These are phyloP conservation scores for Elysia crispata DNA, from an alignment of 2,888 invertebrate species.

Conservation along the genomic window DNA sequence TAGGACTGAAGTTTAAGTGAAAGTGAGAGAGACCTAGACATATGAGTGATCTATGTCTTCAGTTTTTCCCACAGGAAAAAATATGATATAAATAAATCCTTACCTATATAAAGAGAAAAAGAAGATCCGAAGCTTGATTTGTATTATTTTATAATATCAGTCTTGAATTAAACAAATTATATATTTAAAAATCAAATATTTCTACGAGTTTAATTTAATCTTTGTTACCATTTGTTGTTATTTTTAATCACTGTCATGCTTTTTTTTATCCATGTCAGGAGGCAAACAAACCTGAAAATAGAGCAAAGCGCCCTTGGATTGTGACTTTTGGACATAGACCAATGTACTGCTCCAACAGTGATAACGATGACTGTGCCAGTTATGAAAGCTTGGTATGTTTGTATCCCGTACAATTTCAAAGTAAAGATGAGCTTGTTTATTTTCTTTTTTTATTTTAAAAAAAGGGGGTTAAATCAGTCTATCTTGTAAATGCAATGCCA, in stretches of 20 bases:
- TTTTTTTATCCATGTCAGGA: slow-evolving; percentile 61
- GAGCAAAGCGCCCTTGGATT: slow-evolving; percentile 76
- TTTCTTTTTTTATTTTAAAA: too few relatives aligned
- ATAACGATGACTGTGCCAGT: slow-evolving; percentile 78
- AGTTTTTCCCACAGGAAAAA: too few relatives aligned
- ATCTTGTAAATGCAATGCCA: too few relatives aligned
- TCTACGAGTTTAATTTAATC: not conserved
- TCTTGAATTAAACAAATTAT: too few relatives aligned
- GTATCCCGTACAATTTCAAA: not conserved
- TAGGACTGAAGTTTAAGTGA: too few relatives aligned
- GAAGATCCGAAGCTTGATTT: too few relatives aligned
- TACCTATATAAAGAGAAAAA: too few relatives aligned
- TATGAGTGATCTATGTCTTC: too few relatives aligned
- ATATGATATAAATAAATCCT: too few relatives aligned
- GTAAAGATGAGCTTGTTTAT: not conserved
- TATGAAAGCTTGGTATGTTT: slow-evolving; percentile 50
- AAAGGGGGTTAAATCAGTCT: too few relatives aligned
- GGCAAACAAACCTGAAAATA: slow-evolving; percentile 74
- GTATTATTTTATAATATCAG: too few relatives aligned
- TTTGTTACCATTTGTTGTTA: not conserved
- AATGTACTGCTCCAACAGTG: slow-evolving; percentile 82
- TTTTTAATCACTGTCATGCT: not conserved
- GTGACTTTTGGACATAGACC: slow-evolving; percentile 77
- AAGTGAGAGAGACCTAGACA: too few relatives aligned
- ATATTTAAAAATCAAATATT: not conserved